Evolutionary conservation across 2,888 invertebrate genomes (phyloP).

Genomic region (Lacanobia oleracea): DNA sequence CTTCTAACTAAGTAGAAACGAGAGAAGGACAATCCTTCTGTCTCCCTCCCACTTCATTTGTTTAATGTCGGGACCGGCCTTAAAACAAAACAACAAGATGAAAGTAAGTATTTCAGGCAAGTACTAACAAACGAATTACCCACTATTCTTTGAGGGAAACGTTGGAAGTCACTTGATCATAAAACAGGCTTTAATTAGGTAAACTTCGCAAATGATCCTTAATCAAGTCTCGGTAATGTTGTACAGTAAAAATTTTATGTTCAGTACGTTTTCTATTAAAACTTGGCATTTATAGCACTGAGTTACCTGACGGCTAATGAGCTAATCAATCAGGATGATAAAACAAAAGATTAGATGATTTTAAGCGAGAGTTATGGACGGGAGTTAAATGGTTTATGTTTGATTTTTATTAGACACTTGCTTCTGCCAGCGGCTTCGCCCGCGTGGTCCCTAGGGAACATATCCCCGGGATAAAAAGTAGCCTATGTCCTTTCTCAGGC

Average conservation of each 20-base stretch:
- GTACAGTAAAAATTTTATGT: slow-evolving; percentile 62
- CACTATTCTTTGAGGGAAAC: slow-evolving; percentile 34
- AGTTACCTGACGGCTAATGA: slow-evolving; percentile 36
- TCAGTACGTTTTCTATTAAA: slow-evolving; percentile 64
- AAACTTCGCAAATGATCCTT: slow-evolving; percentile 53
- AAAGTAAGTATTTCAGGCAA: slow-evolving; percentile 30
- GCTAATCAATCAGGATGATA: slow-evolving; percentile 49
- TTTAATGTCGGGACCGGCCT: background rate
- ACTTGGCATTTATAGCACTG: slow-evolving; percentile 57
- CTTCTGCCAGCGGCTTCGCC: too few species aligned
- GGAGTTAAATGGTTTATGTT: slow-evolving; percentile 1
- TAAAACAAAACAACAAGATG: slow-evolving; percentile 38
- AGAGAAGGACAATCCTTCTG: background rate
- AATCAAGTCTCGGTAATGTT: slow-evolving; percentile 59
- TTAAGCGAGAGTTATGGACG: background rate
- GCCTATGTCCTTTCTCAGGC: too few species aligned
- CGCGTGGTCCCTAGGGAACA: too few species aligned
- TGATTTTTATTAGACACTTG: background rate
- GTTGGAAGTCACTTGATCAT: slow-evolving; percentile 56
- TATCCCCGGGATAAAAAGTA: too few species aligned
- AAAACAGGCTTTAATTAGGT: slow-evolving; percentile 63
- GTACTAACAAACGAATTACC: slow-evolving; percentile 36
- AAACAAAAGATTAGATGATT: slow-evolving; percentile 28
- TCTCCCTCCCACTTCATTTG: background rate
- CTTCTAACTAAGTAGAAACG: background rate